Evolutionary conservation across 2,797 vertebrate genomes (phyloP), one percentile per base, ranked within the genome.

Genomic region (Onychomys arenicola): DNA sequence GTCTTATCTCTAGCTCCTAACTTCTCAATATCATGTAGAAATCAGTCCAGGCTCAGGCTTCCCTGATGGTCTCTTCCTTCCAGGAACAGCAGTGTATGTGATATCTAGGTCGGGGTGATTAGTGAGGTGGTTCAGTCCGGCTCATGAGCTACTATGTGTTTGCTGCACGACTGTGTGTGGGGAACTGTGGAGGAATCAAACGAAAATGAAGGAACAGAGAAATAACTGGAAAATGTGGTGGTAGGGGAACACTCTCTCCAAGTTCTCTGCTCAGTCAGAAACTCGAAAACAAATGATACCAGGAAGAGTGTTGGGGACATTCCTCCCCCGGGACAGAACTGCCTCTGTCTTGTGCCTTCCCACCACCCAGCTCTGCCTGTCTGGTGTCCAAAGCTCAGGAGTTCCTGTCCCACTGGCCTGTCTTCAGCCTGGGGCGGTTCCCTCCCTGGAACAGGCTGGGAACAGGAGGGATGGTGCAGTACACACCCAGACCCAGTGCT

Each of bases 401-500:
- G 34, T 65, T 80, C 46, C n/a, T 59, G 67, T 77, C 21, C 76
- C 9, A 0, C 34, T 25, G 80, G 73, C 40, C 43, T 69, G 69
- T 76, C 82, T 34, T 88, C 52, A 37, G 63, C 85, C 73, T 40
- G 9, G 7, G 87, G 71, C 69, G 55, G 19, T 61, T 49, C n/a
- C 82, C 29, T 90, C 52, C 87, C 75, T 0, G 0, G 23, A 59
- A 55, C 59, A 59, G 61, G 57, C 97, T 90, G 93, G 90, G 90
- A 89, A 82, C 55, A 57, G 80, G 55, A 0, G 3, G 34, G 34
- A 61, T 65, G 95, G 67, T 82, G 55, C 80, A 65, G 89, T 61
- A 91, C 96, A 94, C 34, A 80, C 96, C 96, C 97, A 96, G 98
- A 89, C 96, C 95, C 97, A 86, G 80, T 17, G 89, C 92, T 93